Evolutionary conservation across 1,140 invertebrate species (phyloP).

Genomic region (Neuroterus valhalla): DNA sequence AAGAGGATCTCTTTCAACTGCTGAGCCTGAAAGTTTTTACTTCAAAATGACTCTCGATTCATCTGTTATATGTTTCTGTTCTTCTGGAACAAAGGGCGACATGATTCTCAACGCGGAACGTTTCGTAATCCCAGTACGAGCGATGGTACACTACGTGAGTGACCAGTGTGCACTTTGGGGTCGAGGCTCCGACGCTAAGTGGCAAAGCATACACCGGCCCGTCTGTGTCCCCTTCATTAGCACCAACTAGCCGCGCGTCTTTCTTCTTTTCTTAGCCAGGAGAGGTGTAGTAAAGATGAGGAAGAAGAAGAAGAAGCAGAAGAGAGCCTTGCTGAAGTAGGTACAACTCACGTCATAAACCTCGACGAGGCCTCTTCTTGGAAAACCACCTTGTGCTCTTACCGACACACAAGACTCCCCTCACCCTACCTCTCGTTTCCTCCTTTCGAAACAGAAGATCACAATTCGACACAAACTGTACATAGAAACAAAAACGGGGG

Average conservation of each 20-base stretch:
- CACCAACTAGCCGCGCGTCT: conserved; percentile 64
- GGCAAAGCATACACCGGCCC: conserved; percentile 65
- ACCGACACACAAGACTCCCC: conserved; percentile 55
- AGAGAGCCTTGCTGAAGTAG: conserved; percentile 44
- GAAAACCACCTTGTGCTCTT: conserved; percentile 57
- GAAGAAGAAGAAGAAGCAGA: conserved; percentile 41
- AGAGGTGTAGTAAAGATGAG: conserved; percentile 23
- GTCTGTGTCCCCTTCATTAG: conserved; percentile 71
- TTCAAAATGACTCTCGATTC: conserved; percentile 1
- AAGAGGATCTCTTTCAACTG: neutral
- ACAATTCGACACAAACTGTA: conserved; percentile 29
- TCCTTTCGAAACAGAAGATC: neutral
- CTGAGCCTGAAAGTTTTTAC: neutral
- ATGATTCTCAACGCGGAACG: conserved; percentile 46
- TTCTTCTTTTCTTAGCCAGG: conserved; percentile 56
- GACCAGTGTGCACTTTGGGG: conserved; percentile 48
- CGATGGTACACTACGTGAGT: conserved; percentile 33
- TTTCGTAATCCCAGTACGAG: conserved; percentile 59
- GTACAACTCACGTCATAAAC: conserved; percentile 65
- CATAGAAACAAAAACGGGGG: conserved; percentile 3
- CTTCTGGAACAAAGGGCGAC: conserved; percentile 52
- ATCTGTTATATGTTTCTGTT: conserved; percentile 35
- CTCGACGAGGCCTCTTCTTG: conserved; percentile 61
- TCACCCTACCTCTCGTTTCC: conserved; percentile 44
- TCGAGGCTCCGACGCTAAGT: conserved; percentile 65